Evolutionary conservation across 2,797 vertebrate genomes (phyloP), one percentile per base, ranked within the genome.

Genomic region (Potorous gilbertii): DNA sequence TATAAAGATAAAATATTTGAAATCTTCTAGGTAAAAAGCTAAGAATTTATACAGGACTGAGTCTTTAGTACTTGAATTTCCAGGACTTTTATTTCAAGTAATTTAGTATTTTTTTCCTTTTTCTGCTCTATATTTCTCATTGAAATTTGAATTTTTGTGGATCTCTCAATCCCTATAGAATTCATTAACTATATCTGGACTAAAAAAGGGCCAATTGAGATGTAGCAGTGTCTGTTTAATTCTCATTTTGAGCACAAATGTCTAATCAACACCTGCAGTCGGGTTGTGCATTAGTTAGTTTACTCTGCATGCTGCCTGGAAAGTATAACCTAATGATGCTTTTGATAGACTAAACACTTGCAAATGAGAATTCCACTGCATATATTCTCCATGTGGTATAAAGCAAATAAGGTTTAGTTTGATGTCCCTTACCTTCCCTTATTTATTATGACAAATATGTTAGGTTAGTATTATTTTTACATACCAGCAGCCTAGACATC

Each of bases 151-250:
- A 74, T 97, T 98, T 81, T 98, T 95, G 14, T 93, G 3, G 96
- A 62, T 97, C 91, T 97, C 54, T 96, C 93, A 96, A 57, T 98
- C 98, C 96, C 98, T 95, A 92, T 91, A 97, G 98, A 98, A 97
- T 98, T 98, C 95, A 98, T 98, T 98, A 98, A 95, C 93, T 97
- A 93, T 94, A 97, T 98, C 96, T 96, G 92, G 90, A 96, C 46
- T 96, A 56, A 96, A 98, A 98, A 94, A 92, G 90, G 92, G 55
- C 95, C 92, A 98, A 96, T 98, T 98, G 96, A 98, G 96, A 97
- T 98, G 90, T 94, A 97, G 94, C 94, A 54, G 12, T 96, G 66
- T 98, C 97, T 95, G 55, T 94, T 93, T 96, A 97, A 55, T 97
- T 98, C 97, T 98, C 96, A 90, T 98, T 98, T 98, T 95, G 95